phyloP scores from a whole-genome alignment of 2,888 invertebrate genomes.

The Hypena proboscidalis region DNA sequence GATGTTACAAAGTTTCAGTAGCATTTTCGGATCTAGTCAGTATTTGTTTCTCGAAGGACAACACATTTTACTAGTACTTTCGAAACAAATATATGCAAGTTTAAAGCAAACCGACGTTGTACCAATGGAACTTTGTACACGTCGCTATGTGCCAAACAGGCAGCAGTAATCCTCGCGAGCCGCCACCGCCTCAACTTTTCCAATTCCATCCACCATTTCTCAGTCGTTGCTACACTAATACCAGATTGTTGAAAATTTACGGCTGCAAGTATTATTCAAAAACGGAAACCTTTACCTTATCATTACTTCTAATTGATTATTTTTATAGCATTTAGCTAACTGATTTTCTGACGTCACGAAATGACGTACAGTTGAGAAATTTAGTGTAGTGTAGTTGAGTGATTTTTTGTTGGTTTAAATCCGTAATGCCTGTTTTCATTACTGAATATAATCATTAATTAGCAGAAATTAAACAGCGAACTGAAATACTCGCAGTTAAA shows the following conservation, averaged over 20 bases:
- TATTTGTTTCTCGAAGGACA: constrained; percentile 31
- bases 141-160: constrained; percentile 62
- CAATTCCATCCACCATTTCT: constrained; percentile 72
- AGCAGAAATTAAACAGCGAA: constrained; percentile 6
- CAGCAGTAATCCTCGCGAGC: constrained; percentile 64
- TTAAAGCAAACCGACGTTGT: constrained; percentile 33
- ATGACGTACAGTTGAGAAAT: constrained; percentile 24
- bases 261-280: constrained; percentile 59
- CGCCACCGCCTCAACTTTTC: constrained; percentile 68
- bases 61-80: constrained; percentile 36
- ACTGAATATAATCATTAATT: constrained; percentile 18
- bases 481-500: too few species aligned
- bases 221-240: constrained; percentile 66
- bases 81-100: constrained; percentile 43
- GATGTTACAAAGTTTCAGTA: constrained; percentile 41
- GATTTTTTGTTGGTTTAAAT: constrained; percentile 35
- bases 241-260: constrained; percentile 61
- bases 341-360: too few species aligned
- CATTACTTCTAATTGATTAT: constrained; percentile 52
- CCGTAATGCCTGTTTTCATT: constrained; percentile 21
- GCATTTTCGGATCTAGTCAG: constrained; percentile 35
- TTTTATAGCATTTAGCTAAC: too few species aligned
- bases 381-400: constrained; percentile 40
- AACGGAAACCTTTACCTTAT: constrained; percentile 51
- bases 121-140: constrained; percentile 57